phyloP scores from a whole-genome alignment of 1,140 invertebrate species.

The Epicauta chinensis region DNA sequence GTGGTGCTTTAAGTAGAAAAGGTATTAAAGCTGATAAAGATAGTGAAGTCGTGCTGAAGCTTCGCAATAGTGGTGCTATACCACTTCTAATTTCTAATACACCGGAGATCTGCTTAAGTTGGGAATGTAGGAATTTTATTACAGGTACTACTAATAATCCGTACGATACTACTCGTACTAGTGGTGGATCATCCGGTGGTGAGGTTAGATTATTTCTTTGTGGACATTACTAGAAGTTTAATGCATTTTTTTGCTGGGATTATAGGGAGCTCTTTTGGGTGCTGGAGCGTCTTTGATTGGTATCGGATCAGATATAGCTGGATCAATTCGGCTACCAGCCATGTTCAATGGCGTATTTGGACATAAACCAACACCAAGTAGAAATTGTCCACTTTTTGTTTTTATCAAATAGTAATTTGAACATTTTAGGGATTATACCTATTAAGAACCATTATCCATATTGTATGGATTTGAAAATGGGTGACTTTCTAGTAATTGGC shows the following conservation, averaged over 20 bases:
- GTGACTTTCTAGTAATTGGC: constrained; percentile 49
- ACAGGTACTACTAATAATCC: constrained; percentile 74
- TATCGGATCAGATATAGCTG: constrained; percentile 78
- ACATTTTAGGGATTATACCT: constrained; percentile 45
- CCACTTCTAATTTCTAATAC: constrained; percentile 72
- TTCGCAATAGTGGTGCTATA: constrained; percentile 69
- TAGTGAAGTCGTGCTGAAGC: constrained; percentile 51
- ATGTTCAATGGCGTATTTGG: constrained; percentile 85
- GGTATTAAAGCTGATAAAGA: constrained; percentile 54
- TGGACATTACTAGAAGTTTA: no score
- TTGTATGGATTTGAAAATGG: constrained; percentile 40
- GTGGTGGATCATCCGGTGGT: constrained; percentile 73
- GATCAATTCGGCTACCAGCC: constrained; percentile 79
- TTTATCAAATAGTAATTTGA: neutral
- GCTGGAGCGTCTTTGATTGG: constrained; percentile 71
- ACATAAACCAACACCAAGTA: constrained; percentile 66
- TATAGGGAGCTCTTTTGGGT: constrained; percentile 58
- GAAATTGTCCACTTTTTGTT: constrained; percentile 2
- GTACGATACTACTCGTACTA: constrained; percentile 56
- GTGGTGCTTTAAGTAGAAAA: constrained; percentile 53
- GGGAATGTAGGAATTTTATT: constrained; percentile 62
- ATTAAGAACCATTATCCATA: constrained; percentile 53
- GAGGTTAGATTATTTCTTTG: constrained; percentile 48
- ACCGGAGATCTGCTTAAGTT: constrained; percentile 69
- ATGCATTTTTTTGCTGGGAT: neutral